Conservation (phyloP, 1,140 invertebrate genomes). For the Melipona quadrifasciata region DNA sequence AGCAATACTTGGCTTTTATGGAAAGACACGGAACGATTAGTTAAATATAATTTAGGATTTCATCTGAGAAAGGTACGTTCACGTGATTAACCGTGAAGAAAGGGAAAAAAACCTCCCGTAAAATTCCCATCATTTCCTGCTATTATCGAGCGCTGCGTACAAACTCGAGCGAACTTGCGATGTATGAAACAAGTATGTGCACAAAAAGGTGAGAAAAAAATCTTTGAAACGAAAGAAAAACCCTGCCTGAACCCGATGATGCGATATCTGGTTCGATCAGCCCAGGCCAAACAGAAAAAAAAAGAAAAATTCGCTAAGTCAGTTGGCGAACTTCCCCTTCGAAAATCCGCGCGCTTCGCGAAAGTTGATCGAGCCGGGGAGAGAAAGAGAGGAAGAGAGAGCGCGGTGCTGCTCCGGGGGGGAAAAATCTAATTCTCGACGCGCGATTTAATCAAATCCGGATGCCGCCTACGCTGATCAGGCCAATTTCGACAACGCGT, state of each 20-base stretch:
- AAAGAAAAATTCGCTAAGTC: constrained; percentile 3
- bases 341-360: not conserved
- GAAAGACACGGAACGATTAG: too few species aligned
- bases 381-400: too few species aligned
- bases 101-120: too few species aligned
- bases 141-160: not conserved
- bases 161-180: not conserved
- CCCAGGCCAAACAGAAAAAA: not conserved
- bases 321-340: not conserved
- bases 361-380: not conserved
- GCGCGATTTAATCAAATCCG: constrained; percentile 9
- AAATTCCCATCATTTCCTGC: not conserved
- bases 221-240: not conserved
- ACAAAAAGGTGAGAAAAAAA: not conserved
- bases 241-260: not conserved
- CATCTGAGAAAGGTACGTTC: too few species aligned
- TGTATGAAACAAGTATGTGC: not conserved
- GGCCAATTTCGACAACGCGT: constrained; percentile 22
- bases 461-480: constrained; percentile 9
- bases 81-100: too few species aligned
- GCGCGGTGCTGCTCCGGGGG: not conserved
- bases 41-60: too few species aligned
- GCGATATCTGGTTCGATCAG: not conserved
- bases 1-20: too few species aligned
- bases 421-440: constrained; percentile 2